These are phyloP conservation scores for Dicrurus megarhynchus DNA, from an alignment of 2,113 vertebrate species.

Conservation along the genomic window DNA sequence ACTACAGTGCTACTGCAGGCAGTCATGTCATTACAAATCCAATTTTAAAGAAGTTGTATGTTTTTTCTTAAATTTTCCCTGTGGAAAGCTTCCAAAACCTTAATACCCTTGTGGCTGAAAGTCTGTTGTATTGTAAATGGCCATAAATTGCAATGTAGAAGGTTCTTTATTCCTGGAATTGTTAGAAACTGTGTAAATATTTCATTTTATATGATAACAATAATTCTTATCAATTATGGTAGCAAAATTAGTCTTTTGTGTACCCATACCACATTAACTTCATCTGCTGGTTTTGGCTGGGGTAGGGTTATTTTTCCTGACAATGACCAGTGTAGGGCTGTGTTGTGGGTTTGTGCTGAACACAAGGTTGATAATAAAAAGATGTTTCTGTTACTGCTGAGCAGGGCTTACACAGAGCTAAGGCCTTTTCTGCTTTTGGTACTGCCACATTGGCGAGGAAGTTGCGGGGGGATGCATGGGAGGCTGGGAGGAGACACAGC, in stretches of 20 bases:
- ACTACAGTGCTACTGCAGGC: background rate
- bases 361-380: background rate
- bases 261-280: background rate
- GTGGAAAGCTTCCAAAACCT: background rate
- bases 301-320: background rate
- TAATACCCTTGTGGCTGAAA: background rate
- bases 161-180: background rate
- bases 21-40: background rate
- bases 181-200: background rate
- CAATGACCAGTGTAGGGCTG: background rate
- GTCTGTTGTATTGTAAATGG: background rate
- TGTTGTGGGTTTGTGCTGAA: background rate
- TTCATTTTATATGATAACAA: background rate
- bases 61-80: background rate
- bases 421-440: background rate
- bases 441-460: accelerated
- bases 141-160: background rate
- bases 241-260: background rate
- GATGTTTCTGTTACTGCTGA: background rate
- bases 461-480: background rate
- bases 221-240: background rate
- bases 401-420: background rate
- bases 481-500: background rate
- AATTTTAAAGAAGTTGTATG: background rate
- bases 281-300: background rate